phyloP scores from a whole-genome alignment of 92 coral and sea anemone genomes.

The Paragorgia papillata region DNA sequence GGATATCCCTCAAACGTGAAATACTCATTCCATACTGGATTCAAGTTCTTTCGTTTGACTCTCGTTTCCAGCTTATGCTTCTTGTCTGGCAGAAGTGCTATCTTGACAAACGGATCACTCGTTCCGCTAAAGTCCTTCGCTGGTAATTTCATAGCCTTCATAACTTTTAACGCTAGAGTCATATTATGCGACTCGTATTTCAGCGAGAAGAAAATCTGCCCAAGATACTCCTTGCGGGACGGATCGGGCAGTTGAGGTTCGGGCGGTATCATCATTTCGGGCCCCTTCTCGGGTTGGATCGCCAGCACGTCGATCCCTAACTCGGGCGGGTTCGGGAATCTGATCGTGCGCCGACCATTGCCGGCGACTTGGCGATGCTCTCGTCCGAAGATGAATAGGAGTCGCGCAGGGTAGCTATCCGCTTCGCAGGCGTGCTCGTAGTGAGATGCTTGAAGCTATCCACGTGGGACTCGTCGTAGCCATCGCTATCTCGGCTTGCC shows the following conservation, averaged over 20 bases:
- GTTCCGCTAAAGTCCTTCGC: slow-evolving; percentile 99
- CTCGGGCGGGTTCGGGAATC: slow-evolving; percentile 79
- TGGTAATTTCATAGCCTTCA: slow-evolving; percentile 83
- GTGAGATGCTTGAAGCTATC: too few species aligned
- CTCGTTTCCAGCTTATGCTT: slow-evolving; percentile 91
- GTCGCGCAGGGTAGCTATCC: background rate
- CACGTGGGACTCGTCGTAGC: slow-evolving; percentile 37
- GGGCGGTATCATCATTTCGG: slow-evolving; percentile 67
- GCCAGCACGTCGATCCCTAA: slow-evolving; percentile 74
- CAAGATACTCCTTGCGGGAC: slow-evolving; percentile 69
- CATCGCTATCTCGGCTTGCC: slow-evolving; percentile 51
- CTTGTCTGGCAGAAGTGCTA: slow-evolving; percentile 90
- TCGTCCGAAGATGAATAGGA: slow-evolving; percentile 50
- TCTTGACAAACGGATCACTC: slow-evolving; percentile 95
- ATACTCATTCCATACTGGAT: slow-evolving; percentile 96
- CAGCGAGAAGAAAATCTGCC: slow-evolving; percentile 83
- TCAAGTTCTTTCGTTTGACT: slow-evolving; percentile 85
- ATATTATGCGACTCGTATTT: slow-evolving; percentile 77
- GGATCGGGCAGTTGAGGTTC: slow-evolving; percentile 77
- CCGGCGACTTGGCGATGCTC: slow-evolving; percentile 60
- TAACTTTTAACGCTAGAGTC: slow-evolving; percentile 78
- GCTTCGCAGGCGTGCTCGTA: too few species aligned
- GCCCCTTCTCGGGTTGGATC: slow-evolving; percentile 72
- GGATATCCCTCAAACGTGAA: slow-evolving; percentile 95
- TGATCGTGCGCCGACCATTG: slow-evolving; percentile 62